phyloP scores from a whole-genome alignment of 2,797 vertebrate species.

The Rachycentron canadum region DNA sequence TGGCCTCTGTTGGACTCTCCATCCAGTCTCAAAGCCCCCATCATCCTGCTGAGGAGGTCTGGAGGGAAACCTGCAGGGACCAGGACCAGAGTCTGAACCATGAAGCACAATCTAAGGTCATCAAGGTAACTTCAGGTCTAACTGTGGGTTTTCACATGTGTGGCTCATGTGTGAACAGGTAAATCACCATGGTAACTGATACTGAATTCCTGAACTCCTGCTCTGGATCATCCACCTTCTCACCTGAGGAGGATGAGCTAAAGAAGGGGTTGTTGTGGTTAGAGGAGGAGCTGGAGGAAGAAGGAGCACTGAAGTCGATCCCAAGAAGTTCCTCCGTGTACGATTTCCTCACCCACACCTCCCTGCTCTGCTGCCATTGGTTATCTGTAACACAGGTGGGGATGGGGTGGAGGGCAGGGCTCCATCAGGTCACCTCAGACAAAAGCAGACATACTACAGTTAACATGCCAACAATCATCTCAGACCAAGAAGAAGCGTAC shows the following conservation, averaged over 20 bases:
- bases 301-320: conserved; percentile 76
- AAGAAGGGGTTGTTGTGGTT: conserved; percentile 55
- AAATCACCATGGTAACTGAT: too few relatives aligned
- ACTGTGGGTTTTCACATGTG: too few relatives aligned
- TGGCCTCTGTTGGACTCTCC: conserved; percentile 1
- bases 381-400: conserved; percentile 31
- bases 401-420: conserved; percentile 3
- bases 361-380: conserved; percentile 36
- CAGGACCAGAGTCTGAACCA: background rate
- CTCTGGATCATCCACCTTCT: conserved; percentile 6
- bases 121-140: too few relatives aligned
- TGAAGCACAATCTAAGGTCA: background rate
- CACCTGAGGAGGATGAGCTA: conserved; percentile 61
- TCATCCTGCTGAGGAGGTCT: conserved; percentile 41
- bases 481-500: conserved; percentile 25
- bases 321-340: conserved; percentile 83
- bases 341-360: conserved; percentile 57
- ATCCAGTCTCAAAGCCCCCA: conserved; percentile 43
- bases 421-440: background rate
- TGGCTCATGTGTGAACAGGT: too few relatives aligned
- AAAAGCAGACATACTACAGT: background rate
- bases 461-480: background rate
- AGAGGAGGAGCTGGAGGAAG: conserved; percentile 14
- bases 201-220: too few relatives aligned
- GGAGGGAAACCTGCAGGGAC: conserved; percentile 23